phyloP scores from a whole-genome alignment of 2,888 invertebrate species.

The Sturmia bella region DNA sequence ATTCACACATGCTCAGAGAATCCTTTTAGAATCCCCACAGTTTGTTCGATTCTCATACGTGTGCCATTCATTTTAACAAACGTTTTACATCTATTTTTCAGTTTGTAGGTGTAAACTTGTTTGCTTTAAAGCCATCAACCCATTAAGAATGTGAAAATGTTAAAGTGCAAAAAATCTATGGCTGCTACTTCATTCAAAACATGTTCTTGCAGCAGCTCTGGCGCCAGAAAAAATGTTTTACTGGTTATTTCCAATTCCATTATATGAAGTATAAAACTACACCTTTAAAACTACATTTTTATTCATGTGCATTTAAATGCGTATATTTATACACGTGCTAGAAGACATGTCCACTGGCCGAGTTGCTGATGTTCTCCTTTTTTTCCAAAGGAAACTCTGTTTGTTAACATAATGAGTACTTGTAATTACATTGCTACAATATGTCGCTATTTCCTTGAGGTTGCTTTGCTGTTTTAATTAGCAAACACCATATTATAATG shows the following conservation, averaged over 20 bases:
- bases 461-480: constrained; percentile 44
- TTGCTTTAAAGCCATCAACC: neutral
- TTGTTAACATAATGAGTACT: constrained; percentile 12
- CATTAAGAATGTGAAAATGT: constrained; percentile 8
- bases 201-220: constrained; percentile 9
- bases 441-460: constrained; percentile 8
- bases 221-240: constrained; percentile 18
- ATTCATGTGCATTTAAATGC: neutral
- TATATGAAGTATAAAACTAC: constrained; percentile 1
- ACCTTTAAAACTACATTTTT: neutral
- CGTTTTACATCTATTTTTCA: neutral
- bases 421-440: neutral
- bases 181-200: neutral
- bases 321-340: neutral
- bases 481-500: neutral
- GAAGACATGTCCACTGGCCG: neutral
- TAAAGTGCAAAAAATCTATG: constrained; percentile 6
- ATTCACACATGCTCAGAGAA: neutral
- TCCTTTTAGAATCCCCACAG: neutral
- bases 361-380: neutral
- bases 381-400: neutral
- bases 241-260: constrained; percentile 33
- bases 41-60: neutral
- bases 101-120: neutral
- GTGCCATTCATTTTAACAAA: neutral